Evolutionary conservation across 2,888 invertebrate genomes (phyloP).

Genomic region (Poecilobothrus nobilitatus): DNA sequence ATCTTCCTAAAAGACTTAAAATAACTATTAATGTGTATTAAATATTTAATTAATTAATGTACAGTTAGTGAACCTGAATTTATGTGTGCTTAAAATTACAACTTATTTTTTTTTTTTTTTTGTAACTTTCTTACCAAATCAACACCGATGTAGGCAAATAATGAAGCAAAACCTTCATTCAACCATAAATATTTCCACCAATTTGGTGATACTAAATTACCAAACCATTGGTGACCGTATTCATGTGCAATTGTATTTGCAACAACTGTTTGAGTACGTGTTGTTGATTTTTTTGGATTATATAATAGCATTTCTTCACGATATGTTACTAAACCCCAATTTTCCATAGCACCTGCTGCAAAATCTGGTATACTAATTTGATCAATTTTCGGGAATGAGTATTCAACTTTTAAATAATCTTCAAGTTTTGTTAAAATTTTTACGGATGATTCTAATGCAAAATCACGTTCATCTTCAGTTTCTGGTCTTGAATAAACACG

Average conservation of each 20-base stretch:
- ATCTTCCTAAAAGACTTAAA: too few species aligned
- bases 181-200: constrained; percentile 69
- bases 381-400: constrained; percentile 72
- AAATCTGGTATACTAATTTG: constrained; percentile 83
- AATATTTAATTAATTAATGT: too few species aligned
- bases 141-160: constrained; percentile 25
- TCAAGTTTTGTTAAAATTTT: constrained; percentile 59
- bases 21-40: too few species aligned
- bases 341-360: constrained; percentile 82
- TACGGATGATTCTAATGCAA: constrained; percentile 65
- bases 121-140: constrained; percentile 12
- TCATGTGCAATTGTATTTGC: constrained; percentile 52
- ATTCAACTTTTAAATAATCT: constrained; percentile 62
- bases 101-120: too few species aligned
- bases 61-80: too few species aligned
- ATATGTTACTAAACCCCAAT: constrained; percentile 78
- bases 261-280: constrained; percentile 39
- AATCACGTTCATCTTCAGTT: constrained; percentile 47
- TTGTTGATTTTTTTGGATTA: constrained; percentile 32
- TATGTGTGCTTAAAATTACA: too few species aligned
- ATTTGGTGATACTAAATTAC: constrained; percentile 59
- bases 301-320: constrained; percentile 38
- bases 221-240: constrained; percentile 71
- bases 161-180: constrained; percentile 61
- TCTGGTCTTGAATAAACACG: constrained; percentile 37